Evolutionary conservation across 23 tunicate species (phyloP), one percentile per base, ranked within the genome.

Genomic region (Ciona savignyi): DNA sequence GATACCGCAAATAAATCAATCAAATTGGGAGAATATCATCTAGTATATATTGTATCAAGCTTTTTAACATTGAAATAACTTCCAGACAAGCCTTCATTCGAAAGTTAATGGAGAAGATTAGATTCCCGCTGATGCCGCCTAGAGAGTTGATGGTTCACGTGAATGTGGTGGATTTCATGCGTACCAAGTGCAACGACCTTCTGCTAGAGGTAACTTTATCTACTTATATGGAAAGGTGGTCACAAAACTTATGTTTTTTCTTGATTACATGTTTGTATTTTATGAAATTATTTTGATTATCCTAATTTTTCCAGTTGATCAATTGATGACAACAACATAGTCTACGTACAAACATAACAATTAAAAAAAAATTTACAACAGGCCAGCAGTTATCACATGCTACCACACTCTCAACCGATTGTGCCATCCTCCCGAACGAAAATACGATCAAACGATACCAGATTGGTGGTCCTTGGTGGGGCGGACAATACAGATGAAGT

Each of bases 401-500:
- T 94, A 24, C 99, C 99, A 3, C 99, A 94, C 62, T 83, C 92
- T 29, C 99, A 94, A 76, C 99, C 99, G 29, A 94, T 94, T 32
- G 91, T 94, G 23, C 99, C 99, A 74, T 86, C 95, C 22, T 63
- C 82, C 23, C 74, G 99, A 62, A 94, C 99, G 0, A 74, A 74
- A 70, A 85, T 94, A 0, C 63, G 99, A 65, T 94, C 99, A 2
- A 94, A 79, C 69, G 99, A 94, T 71, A 82, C 77, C 19, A 65
- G 99, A 65, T 73, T 94, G 34, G 91, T 94, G 20, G 99, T 94
- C 1, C 79, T 94, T 35, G 99, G 99, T 35, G 99, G 99, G 51
- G 99, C 99, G 15, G 99, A 94, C 70, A 94, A 94, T 35, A 87
- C 99, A 22, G 99, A 94, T 66, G 99, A 94, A 79, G 99, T 94